A percentile compares a stretch with the other conserved stretches of the same genome.
Evolutionary conservation across 92 coral and sea anemone genomes (phyloP).

Genomic region (Scolanthus callimorphus): DNA sequence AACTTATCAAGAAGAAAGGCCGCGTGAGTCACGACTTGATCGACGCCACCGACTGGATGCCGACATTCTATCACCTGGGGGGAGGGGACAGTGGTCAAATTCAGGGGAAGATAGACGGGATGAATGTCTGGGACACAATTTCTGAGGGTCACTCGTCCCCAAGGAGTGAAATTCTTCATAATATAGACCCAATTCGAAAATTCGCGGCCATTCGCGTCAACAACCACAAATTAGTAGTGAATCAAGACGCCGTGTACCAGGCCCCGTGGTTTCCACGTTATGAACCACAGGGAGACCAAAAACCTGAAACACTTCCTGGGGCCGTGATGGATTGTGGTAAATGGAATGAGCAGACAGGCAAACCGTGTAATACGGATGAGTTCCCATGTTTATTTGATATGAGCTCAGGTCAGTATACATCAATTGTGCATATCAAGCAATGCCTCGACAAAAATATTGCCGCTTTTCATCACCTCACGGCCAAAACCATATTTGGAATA

Average conservation of each 20-base stretch:
- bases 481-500: too few species aligned
- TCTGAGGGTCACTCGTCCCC: slow-evolving; percentile 76
- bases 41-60: slow-evolving; percentile 98
- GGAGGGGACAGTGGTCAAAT: slow-evolving; percentile 89
- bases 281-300: slow-evolving; percentile 24
- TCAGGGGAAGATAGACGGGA: slow-evolving; percentile 73
- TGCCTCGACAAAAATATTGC: too few species aligned
- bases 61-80: slow-evolving; percentile 94
- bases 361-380: slow-evolving; percentile 62
- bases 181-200: slow-evolving; percentile 81
- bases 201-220: slow-evolving; percentile 90
- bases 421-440: too few species aligned
- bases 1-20: slow-evolving; percentile 65
- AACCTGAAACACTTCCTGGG: slow-evolving; percentile 60
- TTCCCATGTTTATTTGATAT: slow-evolving; percentile 91
- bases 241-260: slow-evolving; percentile 79
- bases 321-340: slow-evolving; percentile 85
- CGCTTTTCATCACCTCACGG: too few species aligned
- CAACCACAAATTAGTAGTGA: slow-evolving; percentile 77
- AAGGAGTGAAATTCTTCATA: slow-evolving; percentile 83
- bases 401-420: neutral
- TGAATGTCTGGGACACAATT: slow-evolving; percentile 89
- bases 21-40: slow-evolving; percentile 89
- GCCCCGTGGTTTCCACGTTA: slow-evolving; percentile 85
- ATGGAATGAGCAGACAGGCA: slow-evolving; percentile 37